These are phyloP conservation scores for Lophura swinhoii DNA, from an alignment of 2,797 vertebrate genomes.

Conservation along the genomic window DNA sequence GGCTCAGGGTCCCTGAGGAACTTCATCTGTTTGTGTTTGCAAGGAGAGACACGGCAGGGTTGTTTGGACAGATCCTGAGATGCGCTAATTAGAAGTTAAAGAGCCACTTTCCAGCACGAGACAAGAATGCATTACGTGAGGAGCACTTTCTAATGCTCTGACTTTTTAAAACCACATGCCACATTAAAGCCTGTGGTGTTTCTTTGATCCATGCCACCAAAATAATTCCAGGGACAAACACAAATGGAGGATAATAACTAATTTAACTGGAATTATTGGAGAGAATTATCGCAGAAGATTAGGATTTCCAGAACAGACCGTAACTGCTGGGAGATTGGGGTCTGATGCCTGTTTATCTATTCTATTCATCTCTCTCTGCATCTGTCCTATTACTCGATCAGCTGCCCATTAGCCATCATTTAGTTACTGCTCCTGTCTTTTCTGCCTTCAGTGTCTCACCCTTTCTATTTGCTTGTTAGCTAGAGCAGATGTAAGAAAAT, in stretches of 20 bases:
- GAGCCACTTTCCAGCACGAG: constrained; percentile 56
- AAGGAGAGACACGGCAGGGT: background rate
- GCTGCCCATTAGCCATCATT: constrained; percentile 67
- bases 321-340: constrained; percentile 43
- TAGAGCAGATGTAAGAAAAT: constrained; percentile 49
- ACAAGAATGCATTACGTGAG: constrained; percentile 49
- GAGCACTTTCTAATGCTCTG: constrained; percentile 45
- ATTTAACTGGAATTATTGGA: constrained; percentile 56
- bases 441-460: constrained; percentile 39
- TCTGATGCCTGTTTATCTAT: constrained; percentile 62
- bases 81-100: constrained; percentile 76
- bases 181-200: constrained; percentile 28
- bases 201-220: constrained; percentile 62
- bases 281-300: constrained; percentile 23
- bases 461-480: constrained; percentile 47
- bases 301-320: constrained; percentile 14
- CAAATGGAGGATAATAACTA: constrained; percentile 59
- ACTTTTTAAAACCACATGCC: constrained; percentile 56
- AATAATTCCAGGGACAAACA: constrained; percentile 53
- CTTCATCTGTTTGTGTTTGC: constrained; percentile 49
- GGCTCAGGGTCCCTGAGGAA: background rate
- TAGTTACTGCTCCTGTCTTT: constrained; percentile 28
- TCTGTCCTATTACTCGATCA: constrained; percentile 67
- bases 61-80: constrained; percentile 69
- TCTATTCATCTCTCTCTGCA: constrained; percentile 63